Percentiles rank a stretch among this genome's conserved stretches.
phyloP scores from a whole-genome alignment of 2,888 invertebrate genomes.

The Morinoia aosen region DNA sequence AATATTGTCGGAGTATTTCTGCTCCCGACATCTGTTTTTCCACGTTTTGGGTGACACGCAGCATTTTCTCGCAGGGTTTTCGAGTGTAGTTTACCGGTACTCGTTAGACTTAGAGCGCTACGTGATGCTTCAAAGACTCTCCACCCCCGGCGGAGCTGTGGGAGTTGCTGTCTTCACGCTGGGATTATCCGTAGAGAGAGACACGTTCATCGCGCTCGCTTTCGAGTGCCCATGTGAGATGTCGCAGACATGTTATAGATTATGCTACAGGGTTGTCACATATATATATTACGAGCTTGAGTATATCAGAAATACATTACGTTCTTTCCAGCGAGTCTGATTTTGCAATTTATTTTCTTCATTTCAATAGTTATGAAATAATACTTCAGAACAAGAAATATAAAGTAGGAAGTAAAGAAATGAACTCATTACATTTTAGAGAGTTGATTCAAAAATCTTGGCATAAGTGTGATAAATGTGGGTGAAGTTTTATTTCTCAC shows the following conservation, averaged over 20 bases:
- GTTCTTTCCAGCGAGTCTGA: too few species aligned
- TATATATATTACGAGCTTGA: too few species aligned
- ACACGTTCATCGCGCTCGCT: slow-evolving; percentile 59
- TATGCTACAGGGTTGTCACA: not conserved
- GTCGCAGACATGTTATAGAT: not conserved
- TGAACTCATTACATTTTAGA: too few species aligned
- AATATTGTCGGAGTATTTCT: not conserved
- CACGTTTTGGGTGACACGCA: not conserved
- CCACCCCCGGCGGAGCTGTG: slow-evolving; percentile 55
- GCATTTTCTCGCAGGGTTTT: not conserved
- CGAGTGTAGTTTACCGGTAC: slow-evolving; percentile 58
- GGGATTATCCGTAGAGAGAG: not conserved
- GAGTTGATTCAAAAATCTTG: too few species aligned
- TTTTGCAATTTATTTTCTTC: too few species aligned
- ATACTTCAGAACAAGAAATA: too few species aligned
- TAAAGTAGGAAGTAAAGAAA: too few species aligned
- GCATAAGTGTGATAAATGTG: too few species aligned
- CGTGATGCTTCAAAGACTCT: slow-evolving; percentile 57
- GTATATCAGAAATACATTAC: too few species aligned
- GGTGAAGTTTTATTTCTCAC: too few species aligned
- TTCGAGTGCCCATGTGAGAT: slow-evolving; percentile 56
- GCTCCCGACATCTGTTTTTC: not conserved
- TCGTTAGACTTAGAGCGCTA: slow-evolving; percentile 54
- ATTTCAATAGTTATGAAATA: too few species aligned
- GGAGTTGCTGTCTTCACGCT: slow-evolving; percentile 58